These are phyloP conservation scores for Theristicus caerulescens DNA, from an alignment of 2,113 vertebrate genomes.

Conservation along the genomic window DNA sequence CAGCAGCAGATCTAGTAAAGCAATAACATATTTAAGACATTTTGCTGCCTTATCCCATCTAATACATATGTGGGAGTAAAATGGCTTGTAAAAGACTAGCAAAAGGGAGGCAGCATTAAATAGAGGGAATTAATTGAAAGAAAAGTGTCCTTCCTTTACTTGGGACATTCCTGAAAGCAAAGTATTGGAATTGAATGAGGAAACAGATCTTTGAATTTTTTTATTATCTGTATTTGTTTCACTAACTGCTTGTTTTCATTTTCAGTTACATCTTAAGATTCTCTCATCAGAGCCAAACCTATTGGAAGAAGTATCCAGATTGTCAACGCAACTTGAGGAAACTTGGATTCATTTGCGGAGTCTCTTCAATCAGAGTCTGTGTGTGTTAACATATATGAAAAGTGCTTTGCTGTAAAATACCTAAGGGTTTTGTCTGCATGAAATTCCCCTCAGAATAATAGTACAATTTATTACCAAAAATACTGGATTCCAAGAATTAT, in stretches of 20 bases:
- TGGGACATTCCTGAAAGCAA: background rate
- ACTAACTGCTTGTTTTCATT: slow-evolving; percentile 28
- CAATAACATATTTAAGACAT: background rate
- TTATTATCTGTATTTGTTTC: slow-evolving; percentile 17
- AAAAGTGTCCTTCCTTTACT: background rate
- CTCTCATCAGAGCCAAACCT: slow-evolving; percentile 81
- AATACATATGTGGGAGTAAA: background rate
- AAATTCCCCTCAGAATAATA: background rate
- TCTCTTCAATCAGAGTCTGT: slow-evolving; percentile 89
- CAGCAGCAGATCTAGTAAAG: background rate
- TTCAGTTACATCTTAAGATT: slow-evolving; percentile 86
- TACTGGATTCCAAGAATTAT: background rate
- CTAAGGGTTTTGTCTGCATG: background rate
- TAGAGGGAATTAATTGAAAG: background rate
- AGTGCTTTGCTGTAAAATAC: slow-evolving; percentile 85
- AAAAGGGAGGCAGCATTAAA: background rate
- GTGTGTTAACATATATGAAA: slow-evolving; percentile 90
- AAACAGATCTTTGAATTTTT: background rate
- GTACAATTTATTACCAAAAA: background rate
- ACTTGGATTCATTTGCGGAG: slow-evolving; percentile 83
- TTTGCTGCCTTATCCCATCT: background rate
- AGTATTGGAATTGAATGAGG: background rate
- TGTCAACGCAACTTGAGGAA: slow-evolving; percentile 79
- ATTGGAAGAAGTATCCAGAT: slow-evolving; percentile 75
- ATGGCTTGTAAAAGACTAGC: background rate